Conservation (phyloP, 2,888 invertebrate genomes). For the Anagyrus pseudococci region DNA sequence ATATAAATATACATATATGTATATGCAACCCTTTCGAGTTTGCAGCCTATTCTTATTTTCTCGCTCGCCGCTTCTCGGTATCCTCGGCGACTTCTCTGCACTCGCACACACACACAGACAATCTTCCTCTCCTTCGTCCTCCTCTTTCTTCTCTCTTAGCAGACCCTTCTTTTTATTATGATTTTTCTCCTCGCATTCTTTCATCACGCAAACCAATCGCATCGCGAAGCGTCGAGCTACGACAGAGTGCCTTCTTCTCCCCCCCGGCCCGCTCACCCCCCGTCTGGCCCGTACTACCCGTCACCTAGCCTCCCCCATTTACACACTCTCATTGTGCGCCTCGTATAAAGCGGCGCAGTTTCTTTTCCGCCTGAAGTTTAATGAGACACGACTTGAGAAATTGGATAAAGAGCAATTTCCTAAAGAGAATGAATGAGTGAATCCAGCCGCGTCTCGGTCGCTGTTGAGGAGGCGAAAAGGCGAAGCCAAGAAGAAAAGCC, state of each 20-base stretch:
- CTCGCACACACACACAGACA: slow-evolving; percentile 6
- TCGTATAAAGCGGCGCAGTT: slow-evolving; percentile 46
- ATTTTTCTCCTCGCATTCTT: slow-evolving; percentile 32
- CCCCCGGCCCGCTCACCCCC: background rate
- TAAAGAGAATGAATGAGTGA: slow-evolving; percentile 54
- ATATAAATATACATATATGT: no score
- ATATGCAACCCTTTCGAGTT: no score
- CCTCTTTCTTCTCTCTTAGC: slow-evolving; percentile 1
- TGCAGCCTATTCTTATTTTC: no score
- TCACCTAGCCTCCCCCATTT: slow-evolving; percentile 26
- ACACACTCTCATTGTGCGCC: slow-evolving; percentile 42
- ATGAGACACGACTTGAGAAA: slow-evolving; percentile 60
- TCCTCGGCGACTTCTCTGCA: no score
- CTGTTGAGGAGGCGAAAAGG: slow-evolving; percentile 36
- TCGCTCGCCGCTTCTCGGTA: slow-evolving; percentile 27
- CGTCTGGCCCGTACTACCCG: slow-evolving; percentile 17
- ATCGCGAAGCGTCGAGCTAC: slow-evolving; percentile 17
- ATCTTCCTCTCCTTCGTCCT: background rate
- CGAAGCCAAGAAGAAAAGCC: slow-evolving; percentile 31
- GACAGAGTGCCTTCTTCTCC: background rate
- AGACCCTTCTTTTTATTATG: slow-evolving; percentile 23
- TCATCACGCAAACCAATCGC: slow-evolving; percentile 35
- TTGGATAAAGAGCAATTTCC: slow-evolving; percentile 61
- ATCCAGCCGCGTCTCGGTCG: slow-evolving; percentile 41
- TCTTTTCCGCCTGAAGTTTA: slow-evolving; percentile 55